phyloP scores from a whole-genome alignment of 2,888 invertebrate species.

The Achlya flavicornis region DNA sequence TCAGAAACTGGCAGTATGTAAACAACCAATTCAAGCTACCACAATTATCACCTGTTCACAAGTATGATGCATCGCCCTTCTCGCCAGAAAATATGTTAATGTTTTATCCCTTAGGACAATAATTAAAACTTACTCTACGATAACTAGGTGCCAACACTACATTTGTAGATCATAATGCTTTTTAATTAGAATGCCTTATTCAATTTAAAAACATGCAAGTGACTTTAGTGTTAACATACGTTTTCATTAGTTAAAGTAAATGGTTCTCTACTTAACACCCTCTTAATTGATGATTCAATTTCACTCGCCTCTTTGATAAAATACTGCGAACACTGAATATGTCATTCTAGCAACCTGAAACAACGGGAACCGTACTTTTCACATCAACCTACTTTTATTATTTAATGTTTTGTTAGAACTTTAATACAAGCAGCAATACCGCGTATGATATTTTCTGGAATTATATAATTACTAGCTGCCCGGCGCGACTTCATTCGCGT shows the following conservation, averaged over 20 bases:
- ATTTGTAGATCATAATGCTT: not conserved
- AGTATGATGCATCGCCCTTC: too few species aligned
- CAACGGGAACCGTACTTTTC: slow-evolving; percentile 19
- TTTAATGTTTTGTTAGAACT: not conserved
- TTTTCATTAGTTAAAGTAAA: slow-evolving; percentile 13
- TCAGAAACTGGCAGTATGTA: too few species aligned
- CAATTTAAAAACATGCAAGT: slow-evolving; percentile 8
- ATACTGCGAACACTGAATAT: slow-evolving; percentile 75
- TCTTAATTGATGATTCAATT: slow-evolving; percentile 11
- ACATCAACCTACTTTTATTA: slow-evolving; percentile 1
- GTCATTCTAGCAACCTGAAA: slow-evolving; percentile 73
- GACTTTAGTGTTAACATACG: not conserved
- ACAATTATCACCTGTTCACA: too few species aligned
- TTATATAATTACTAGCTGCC: not conserved
- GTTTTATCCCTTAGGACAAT: too few species aligned
- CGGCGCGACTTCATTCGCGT: too few species aligned
- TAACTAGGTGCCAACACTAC: not conserved
- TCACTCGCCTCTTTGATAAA: slow-evolving; percentile 64
- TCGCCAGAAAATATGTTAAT: too few species aligned
- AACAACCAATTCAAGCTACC: too few species aligned
- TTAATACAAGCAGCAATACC: too few species aligned
- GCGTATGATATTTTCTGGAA: too few species aligned
- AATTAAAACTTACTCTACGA: too few species aligned
- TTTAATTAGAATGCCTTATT: slow-evolving; percentile 2
- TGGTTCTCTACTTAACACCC: slow-evolving; percentile 10